Base-by-base conservation (phyloP, 2,797 vertebrate genomes). In the Lophotriccus pileatus region DNA sequence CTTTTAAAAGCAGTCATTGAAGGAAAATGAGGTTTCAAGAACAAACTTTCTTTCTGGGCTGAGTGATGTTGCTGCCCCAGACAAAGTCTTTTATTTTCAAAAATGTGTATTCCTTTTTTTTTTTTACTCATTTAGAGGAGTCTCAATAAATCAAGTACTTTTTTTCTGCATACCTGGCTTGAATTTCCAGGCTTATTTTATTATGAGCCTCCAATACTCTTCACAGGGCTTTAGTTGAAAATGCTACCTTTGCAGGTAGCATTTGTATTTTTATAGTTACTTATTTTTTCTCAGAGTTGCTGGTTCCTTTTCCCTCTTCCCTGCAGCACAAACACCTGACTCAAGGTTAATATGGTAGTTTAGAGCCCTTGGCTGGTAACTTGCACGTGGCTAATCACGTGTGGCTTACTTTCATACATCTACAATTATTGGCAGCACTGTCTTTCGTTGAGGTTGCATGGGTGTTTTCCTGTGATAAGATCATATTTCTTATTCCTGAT, bases 381-480 rank as follows among this genome's bases (percentile, higher is more conserved):
- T 36, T 82, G 74, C 70, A 62, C 2, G 3, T 89, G 81, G 81
- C 66, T 73, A 34, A 87, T 60, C 60, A 59, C 32, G 92, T 63
- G 28, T 0, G 39, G 30, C 28, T 86, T 52, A 55, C 14, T 64
- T 92, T 73, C 28, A 8, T 89, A n/a, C 50, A 58, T 68, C 41
- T 60, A 43, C 34, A 74, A 17, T 53, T 77, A 77, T 46, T 89
- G 84, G 68, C 93, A 85, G 62, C 49, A 6, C 52, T 56, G 44
- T 39, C 66, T 66, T 82, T 73, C 23, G 3, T 16, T 94, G 72
- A 67, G 60, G 34, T 47, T 80, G 63, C 19, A 20, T 46, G 47
- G 47, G 49, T 92, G 94, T 82, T 95, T 95, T 96, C 94, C 91
- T 77, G 41, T 67, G 94, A 95, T 96, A 95, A 86, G 58, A 78